phyloP scores from a whole-genome alignment of 2,113 vertebrate species.

The Loxodonta africana region DNA sequence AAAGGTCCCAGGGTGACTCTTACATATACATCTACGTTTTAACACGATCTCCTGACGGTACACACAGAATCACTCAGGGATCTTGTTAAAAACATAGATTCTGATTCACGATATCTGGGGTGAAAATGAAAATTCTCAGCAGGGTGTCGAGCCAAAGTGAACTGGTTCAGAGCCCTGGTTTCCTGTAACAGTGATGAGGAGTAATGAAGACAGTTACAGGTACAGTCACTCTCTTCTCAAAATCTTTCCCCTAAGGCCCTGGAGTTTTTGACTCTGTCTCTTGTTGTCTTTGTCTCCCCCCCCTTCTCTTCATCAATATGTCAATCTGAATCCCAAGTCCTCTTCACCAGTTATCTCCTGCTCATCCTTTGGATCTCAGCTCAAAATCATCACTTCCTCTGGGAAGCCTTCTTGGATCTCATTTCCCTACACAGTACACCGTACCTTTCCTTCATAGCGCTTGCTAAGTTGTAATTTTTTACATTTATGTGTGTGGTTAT shows the following conservation, averaged over 20 bases:
- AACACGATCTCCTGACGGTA: no score
- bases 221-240: neutral
- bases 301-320: neutral
- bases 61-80: no score
- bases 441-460: neutral
- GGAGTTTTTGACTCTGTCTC: neutral
- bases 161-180: neutral
- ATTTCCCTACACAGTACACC: neutral
- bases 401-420: neutral
- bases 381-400: neutral
- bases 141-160: no score
- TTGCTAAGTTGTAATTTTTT: neutral
- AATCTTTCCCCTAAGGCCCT: neutral
- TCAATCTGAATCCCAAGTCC: neutral
- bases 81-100: no score
- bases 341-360: neutral
- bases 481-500: neutral
- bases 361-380: neutral
- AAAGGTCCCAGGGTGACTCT: no score
- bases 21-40: no score
- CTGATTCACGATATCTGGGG: no score
- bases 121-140: no score
- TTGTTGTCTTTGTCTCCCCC: neutral
- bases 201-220: neutral
- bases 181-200: neutral